Conservation (phyloP, 2,113 vertebrate species). For the Ciconia boyciana region DNA sequence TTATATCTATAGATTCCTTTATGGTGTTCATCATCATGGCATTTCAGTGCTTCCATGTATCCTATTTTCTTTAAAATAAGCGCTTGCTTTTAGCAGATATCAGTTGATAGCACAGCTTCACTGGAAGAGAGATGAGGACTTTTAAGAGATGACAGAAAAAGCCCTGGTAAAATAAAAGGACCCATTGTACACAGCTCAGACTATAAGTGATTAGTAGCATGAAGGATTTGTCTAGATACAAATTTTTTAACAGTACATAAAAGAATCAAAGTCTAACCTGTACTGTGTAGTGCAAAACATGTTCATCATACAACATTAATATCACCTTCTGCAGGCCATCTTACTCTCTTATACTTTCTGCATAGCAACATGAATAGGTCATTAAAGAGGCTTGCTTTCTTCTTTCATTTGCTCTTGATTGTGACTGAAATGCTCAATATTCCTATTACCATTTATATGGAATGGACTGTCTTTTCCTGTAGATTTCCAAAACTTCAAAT, state of each 20-base stretch:
- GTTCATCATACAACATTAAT: neutral
- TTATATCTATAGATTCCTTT: neutral
- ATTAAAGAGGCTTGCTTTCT: neutral
- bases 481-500: neutral
- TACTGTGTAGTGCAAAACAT: neutral
- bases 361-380: neutral
- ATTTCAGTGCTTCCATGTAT: neutral
- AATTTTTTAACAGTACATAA: neutral
- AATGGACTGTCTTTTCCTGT: neutral
- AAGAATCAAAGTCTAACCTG: neutral
- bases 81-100: neutral
- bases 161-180: neutral
- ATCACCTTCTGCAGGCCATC: neutral
- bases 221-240: neutral
- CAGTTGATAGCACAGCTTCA: neutral
- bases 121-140: neutral
- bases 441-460: neutral
- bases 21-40: neutral
- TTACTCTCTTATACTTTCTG: neutral
- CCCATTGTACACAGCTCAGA: neutral
- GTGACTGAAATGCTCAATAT: neutral
- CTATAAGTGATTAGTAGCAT: neutral
- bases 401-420: neutral
- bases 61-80: neutral
- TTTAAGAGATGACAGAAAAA: neutral